Base-by-base conservation (phyloP, 2,888 invertebrate genomes). In the Leptinotarsa haldemani region DNA sequence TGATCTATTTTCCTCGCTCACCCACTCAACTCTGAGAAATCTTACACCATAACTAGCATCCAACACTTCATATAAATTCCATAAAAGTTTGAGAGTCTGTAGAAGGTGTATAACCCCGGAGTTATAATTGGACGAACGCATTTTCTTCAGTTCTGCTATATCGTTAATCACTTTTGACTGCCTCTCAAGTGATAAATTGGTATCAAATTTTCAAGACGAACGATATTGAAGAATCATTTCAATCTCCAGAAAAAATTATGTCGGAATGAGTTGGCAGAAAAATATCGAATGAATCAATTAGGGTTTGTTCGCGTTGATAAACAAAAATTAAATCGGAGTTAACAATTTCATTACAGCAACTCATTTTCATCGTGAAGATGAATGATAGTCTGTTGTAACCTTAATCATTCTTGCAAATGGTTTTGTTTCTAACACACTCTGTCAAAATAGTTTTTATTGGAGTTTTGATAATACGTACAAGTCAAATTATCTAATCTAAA, bases 111-210 rank as follows among this genome's bases (percentile, higher is more conserved):
- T 58, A 47, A 69, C 46, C 47, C 69, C 63, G 4, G 22, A 25
- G 56, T 22, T 56, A 22, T 56, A 56, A 56, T 56, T 56, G 56
- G 56, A 56, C 13, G 56, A 4, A 22, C 20, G 16, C 16, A 22
- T 22, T 56, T 56, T 5, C 18, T 22, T 56, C 20, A 15, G 22
- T 20, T 56, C 56, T 20, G 18, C 40, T 20, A 18, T 56, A 56
- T 65, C 74, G 56, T 74, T 69, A 69, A 74, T 74, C 74, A 74
- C 69, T 74, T 69, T 71, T 61, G 73, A 70, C 70, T 61, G 61
- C 70, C 40, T 70, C 56, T 70, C 48, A 69, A 75, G 61, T 75
- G 75, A 75, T 75, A 70, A 70, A 73, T 70, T 70, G 65, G 73
- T 73, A 70, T 73, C 64, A 46, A 56, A 73, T 75, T 75, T 73